Evolutionary conservation across 2,113 vertebrate genomes (phyloP).

Genomic region (Taxidea taxus): DNA sequence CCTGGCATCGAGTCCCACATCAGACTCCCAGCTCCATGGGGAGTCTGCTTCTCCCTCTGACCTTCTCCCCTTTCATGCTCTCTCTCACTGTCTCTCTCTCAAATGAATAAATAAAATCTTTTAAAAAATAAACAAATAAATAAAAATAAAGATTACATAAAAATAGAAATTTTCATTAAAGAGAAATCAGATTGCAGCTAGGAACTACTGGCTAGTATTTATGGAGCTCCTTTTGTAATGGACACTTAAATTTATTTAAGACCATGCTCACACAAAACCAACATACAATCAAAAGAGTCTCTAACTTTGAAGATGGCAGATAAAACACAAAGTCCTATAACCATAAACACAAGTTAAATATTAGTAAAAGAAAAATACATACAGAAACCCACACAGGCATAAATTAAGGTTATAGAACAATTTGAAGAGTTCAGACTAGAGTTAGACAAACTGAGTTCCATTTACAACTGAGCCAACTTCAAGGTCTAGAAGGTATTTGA

Average conservation of each 20-base stretch:
- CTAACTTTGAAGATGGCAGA: background rate
- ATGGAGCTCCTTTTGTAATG: background rate
- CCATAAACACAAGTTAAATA: background rate
- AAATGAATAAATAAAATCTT: no score
- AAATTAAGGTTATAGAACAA: background rate
- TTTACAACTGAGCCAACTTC: background rate
- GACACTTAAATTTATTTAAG: background rate
- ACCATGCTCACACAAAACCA: background rate
- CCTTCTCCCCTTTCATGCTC: no score
- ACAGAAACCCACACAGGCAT: background rate
- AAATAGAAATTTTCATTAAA: background rate
- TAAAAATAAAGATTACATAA: background rate
- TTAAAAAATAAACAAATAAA: no score
- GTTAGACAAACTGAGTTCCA: background rate
- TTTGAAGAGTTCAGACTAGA: background rate
- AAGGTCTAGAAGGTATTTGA: background rate
- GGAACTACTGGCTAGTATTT: background rate
- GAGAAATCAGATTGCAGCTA: background rate
- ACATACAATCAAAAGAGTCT: background rate
- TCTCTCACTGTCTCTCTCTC: no score
- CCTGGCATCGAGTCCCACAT: no score
- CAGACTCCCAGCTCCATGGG: no score
- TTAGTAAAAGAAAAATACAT: background rate
- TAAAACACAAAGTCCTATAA: background rate
- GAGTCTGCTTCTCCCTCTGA: no score